Percentiles rank a stretch among this genome's conserved stretches.
Evolutionary conservation across 2,888 invertebrate species (phyloP).

Genomic region (Machimus rusticus): DNA sequence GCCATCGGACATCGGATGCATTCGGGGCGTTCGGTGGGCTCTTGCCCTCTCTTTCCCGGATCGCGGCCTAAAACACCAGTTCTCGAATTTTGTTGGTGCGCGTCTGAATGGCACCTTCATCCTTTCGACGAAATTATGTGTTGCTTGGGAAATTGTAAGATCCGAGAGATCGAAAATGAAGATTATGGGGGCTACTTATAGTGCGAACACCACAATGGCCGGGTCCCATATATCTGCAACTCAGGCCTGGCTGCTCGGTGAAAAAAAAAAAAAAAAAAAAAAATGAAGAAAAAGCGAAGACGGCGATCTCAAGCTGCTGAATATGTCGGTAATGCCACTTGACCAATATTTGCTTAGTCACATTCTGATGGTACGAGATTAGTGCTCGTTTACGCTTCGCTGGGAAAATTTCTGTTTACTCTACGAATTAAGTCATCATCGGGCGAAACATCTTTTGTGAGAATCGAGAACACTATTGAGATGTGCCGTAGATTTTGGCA

Average conservation of each 20-base stretch:
- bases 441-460: conserved; percentile 44
- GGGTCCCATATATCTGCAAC: conserved; percentile 9
- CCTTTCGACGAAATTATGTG: conserved; percentile 34
- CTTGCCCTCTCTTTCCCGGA: not conserved
- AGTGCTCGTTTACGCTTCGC: conserved; percentile 47
- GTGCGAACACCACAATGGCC: not conserved
- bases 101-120: conserved; percentile 44
- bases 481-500: not conserved
- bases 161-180: conserved; percentile 35
- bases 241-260: not conserved
- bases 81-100: conserved; percentile 13
- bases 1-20: not conserved
- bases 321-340: conserved; percentile 43
- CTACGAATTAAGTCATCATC: conserved; percentile 46
- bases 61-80: not conserved
- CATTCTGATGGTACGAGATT: conserved; percentile 43
- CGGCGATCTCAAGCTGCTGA: not conserved
- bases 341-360: conserved; percentile 47
- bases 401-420: conserved; percentile 45
- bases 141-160: conserved; percentile 28
- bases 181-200: conserved; percentile 40
- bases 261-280: not conserved
- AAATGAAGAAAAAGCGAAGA: not conserved
- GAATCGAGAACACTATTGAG: conserved; percentile 1
- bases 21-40: not conserved